Percentiles rank a stretch among this genome's conserved stretches.
phyloP scores from a whole-genome alignment of 64 coral and sea anemone genomes.

The Stylophora pistillata region DNA sequence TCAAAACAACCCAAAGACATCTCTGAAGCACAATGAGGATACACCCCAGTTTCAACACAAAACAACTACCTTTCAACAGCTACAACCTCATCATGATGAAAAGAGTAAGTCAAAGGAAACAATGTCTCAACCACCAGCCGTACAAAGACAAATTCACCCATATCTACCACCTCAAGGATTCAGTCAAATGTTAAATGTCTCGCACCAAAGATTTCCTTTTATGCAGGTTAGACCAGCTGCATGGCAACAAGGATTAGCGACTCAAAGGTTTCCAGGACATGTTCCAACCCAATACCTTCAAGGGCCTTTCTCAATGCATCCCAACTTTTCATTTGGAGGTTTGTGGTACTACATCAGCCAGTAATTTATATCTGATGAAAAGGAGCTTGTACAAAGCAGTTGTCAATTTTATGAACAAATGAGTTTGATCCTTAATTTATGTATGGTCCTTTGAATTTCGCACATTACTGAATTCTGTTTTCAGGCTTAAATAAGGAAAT shows the following conservation, averaged over 20 bases:
- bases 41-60: constrained; percentile 28
- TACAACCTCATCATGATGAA: neutral
- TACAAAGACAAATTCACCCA: constrained; percentile 32
- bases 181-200: neutral
- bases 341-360: neutral
- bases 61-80: neutral
- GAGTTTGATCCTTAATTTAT: too few relatives aligned
- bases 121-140: neutral
- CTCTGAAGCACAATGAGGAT: neutral
- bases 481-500: too few relatives aligned
- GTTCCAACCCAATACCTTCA: neutral
- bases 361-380: too few relatives aligned
- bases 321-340: constrained; percentile 8
- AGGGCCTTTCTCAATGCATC: neutral
- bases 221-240: neutral
- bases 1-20: neutral
- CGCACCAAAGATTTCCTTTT: constrained; percentile 14
- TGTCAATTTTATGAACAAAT: too few relatives aligned
- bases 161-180: neutral
- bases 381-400: too few relatives aligned
- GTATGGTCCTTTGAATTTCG: too few relatives aligned
- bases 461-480: too few relatives aligned
- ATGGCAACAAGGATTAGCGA: neutral
- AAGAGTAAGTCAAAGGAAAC: constrained; percentile 7
- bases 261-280: neutral